Base-by-base conservation (phyloP, 1,140 invertebrate species). In the Kradibia gibbosae region DNA sequence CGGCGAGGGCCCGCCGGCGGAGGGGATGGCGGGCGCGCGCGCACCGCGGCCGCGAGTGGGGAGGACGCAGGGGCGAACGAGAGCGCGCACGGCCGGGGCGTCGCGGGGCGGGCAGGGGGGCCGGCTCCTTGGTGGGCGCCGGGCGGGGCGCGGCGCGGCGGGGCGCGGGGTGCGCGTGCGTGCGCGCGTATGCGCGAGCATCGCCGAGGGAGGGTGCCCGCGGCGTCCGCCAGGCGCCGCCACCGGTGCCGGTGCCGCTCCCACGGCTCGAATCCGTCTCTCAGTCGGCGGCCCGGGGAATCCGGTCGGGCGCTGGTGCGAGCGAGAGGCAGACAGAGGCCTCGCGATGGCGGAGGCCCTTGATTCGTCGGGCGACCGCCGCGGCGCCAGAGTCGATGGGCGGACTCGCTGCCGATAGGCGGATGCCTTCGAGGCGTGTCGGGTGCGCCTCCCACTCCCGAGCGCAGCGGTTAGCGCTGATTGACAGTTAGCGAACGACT, bases 401-500 rank as follows among this genome's bases (percentile, higher is more conserved):
- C 87, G 88, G 84, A 75, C 70, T 60, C 34, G 39, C 36, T 77
- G 22, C 53, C 83, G 84, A 90, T 90, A 91, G 89, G 90, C 84
- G 53, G 86, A 86, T 36, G 72, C 39, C 72, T 50, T 77, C 73
- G 83, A 83, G 90, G 90, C 89, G 90, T 87, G 86, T 15, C 82
- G 62, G 74, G 34, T 50, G 78, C 65, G 70, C 81, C 87, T 89
- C 92, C 92, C 93, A 91, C 92, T 92, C 91, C 91, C 85, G 62
- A 80, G 53, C 85, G 86, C 88, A 87, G 87, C 87, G 87, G 83
- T 81, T 73, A 89, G 89, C 91, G 89, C 91, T 93, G 93, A 93
- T 93, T 93, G 93, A 93, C 93, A 93, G 93, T 93, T 93, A 92
- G 93, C 92, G 93, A 93, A 93, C 92, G 92, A 93, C 93, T 93